phyloP scores from a whole-genome alignment of 2,113 vertebrate species.

The Loxodonta africana region DNA sequence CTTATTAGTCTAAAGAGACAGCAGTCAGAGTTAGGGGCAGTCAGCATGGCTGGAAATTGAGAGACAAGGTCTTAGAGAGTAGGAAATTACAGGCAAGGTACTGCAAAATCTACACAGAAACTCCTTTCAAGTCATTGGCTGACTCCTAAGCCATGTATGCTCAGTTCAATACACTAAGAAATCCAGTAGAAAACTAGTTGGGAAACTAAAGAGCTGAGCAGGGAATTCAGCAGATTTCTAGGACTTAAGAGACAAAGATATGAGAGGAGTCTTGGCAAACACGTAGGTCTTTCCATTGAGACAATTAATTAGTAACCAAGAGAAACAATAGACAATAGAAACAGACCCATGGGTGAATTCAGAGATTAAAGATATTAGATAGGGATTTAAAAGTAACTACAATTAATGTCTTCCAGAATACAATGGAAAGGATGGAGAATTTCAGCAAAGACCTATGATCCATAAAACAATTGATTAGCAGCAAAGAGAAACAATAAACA shows the following conservation, averaged over 20 bases:
- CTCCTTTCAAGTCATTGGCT: not conserved
- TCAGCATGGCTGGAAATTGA: slow-evolving; percentile 21
- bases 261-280: not conserved
- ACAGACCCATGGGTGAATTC: not conserved
- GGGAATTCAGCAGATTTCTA: not conserved
- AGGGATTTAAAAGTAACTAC: not conserved
- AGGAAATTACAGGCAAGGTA: not conserved
- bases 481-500: not conserved
- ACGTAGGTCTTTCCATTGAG: not conserved
- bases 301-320: not conserved
- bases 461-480: not conserved
- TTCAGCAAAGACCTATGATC: slow-evolving; percentile 19
- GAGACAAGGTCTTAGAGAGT: not conserved
- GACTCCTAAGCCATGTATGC: not conserved
- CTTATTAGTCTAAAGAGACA: not conserved
- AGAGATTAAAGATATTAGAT: slow-evolving; percentile 27
- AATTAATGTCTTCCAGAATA: slow-evolving; percentile 18
- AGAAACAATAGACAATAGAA: slow-evolving; percentile 28
- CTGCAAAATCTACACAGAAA: not conserved
- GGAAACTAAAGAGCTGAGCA: not conserved
- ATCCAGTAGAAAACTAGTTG: not conserved
- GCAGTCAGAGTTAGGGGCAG: not conserved
- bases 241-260: not conserved
- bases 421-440: slow-evolving; percentile 5
- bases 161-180: not conserved